Conservation (phyloP, 2,797 vertebrate genomes). For the Gymnoscopelus braueri region DNA sequence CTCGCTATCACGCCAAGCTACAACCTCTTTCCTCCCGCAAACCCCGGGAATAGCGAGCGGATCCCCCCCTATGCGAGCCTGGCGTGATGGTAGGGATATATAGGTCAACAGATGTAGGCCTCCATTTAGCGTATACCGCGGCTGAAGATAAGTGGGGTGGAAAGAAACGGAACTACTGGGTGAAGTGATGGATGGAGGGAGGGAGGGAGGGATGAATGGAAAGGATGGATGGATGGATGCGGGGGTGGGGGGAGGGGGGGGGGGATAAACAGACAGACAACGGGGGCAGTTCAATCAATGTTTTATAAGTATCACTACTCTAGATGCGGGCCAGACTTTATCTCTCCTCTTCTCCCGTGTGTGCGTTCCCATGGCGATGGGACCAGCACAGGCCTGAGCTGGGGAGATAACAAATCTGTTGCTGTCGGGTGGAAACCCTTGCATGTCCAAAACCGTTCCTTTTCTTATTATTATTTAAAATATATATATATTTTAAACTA, state of each 20-base stretch:
- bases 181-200: conserved; percentile 34
- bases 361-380: conserved; percentile 51
- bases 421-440: too few species aligned
- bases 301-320: conserved; percentile 63
- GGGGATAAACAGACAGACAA: conserved; percentile 39
- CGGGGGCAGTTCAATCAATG: conserved; percentile 63
- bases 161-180: conserved; percentile 44
- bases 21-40: too few species aligned
- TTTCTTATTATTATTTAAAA: too few species aligned
- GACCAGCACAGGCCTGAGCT: conserved; percentile 52
- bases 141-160: conserved; percentile 55
- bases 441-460: too few species aligned
- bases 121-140: conserved; percentile 43
- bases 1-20: too few species aligned
- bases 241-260: conserved; percentile 14
- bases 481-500: too few species aligned
- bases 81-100: conserved; percentile 48
- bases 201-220: conserved; percentile 9
- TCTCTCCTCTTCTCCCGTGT: conserved; percentile 49
- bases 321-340: conserved; percentile 66
- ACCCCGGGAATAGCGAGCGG: conserved; percentile 4
- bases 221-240: conserved; percentile 18
- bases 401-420: conserved; percentile 58
- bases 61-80: conserved; percentile 8
- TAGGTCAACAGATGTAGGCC: conserved; percentile 68